These are phyloP conservation scores for Nesoenas mayeri DNA, from an alignment of 2,113 vertebrate genomes.

Conservation along the genomic window DNA sequence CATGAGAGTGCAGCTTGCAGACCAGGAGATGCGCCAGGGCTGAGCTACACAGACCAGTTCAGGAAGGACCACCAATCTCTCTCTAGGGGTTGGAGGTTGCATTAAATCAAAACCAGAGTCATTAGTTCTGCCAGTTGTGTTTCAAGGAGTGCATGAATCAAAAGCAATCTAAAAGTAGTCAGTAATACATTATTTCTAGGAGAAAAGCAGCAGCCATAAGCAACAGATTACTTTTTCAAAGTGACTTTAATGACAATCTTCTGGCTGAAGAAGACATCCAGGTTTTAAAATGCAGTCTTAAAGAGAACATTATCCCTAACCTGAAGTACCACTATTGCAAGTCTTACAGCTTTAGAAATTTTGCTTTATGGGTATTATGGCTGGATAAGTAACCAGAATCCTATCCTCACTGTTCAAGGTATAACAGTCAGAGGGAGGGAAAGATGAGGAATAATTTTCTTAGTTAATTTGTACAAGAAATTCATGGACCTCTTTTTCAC, in stretches of 20 bases:
- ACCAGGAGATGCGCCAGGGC: background rate
- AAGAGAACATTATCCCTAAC: background rate
- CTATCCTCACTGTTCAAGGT: background rate
- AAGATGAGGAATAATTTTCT: background rate
- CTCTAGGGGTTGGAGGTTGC: background rate
- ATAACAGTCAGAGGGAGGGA: background rate
- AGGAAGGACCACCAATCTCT: background rate
- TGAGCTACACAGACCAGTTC: background rate
- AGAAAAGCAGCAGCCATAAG: background rate
- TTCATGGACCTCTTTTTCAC: background rate
- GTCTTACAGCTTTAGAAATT: background rate
- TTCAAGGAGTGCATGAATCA: background rate
- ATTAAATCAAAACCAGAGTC: background rate
- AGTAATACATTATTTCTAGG: constrained; percentile 8
- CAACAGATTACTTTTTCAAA: background rate
- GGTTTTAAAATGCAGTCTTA: background rate
- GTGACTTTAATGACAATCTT: background rate
- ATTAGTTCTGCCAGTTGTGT: background rate
- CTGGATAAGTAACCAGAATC: background rate
- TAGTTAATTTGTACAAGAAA: background rate
- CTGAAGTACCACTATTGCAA: background rate
- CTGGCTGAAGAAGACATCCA: background rate
- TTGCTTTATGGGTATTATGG: background rate
- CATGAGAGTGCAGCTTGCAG: background rate
- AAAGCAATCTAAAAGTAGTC: background rate